Percentiles rank a stretch among this genome's conserved stretches.
Conservation (phyloP, 2,113 vertebrate genomes). For the Chionomys nivalis region DNA sequence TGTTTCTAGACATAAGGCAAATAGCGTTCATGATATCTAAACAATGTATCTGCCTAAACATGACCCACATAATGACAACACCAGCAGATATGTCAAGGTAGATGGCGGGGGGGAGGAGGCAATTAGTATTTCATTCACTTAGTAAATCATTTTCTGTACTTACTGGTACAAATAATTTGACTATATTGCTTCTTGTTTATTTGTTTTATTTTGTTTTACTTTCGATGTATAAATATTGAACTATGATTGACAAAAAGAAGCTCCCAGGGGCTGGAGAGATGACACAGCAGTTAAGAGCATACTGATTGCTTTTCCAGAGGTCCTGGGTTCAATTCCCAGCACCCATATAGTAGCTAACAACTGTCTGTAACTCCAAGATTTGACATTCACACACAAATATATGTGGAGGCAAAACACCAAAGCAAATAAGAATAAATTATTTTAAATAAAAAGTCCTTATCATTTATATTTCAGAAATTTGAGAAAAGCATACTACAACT, state of each 20-base stretch:
- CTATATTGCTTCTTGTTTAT: not conserved
- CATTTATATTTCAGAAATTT: not conserved
- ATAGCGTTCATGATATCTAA: not conserved
- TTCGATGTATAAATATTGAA: not conserved
- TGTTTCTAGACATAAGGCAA: not conserved
- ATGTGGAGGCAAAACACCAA: not conserved
- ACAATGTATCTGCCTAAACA: not conserved
- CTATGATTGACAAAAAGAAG: not conserved
- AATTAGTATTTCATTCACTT: not conserved
- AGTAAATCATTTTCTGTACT: not conserved
- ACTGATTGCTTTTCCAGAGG: not conserved
- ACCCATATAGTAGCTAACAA: not conserved
- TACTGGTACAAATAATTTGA: not conserved
- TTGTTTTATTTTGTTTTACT: not conserved
- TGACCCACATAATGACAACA: not conserved
- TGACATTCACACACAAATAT: not conserved
- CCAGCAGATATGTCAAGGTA: not conserved
- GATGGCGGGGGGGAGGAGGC: fast-evolving
- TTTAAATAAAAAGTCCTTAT: not conserved
- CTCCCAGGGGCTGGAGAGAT: not conserved
- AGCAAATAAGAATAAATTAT: not conserved
- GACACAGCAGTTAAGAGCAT: not conserved
- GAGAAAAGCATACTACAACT: not conserved
- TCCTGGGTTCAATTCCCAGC: not conserved
- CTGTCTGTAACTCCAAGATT: not conserved